A percentile compares a stretch with the other conserved stretches of the same genome.
phyloP scores from a whole-genome alignment of 2,797 vertebrate genomes.

The Eutrigla gurnardus region DNA sequence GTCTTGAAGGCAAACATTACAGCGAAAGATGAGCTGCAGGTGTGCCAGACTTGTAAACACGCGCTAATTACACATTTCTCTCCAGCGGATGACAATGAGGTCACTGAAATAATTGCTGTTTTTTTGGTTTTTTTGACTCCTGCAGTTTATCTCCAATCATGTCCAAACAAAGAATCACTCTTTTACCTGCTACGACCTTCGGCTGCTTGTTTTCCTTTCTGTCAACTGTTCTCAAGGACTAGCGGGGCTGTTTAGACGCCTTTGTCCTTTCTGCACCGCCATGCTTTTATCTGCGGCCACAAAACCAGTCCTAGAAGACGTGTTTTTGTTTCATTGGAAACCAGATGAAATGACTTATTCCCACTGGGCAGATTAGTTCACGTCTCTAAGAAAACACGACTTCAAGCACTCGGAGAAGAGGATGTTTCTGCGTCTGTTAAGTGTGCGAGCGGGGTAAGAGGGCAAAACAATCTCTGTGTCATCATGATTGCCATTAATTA shows the following conservation, averaged over 20 bases:
- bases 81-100: constrained; percentile 96
- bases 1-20: constrained; percentile 96
- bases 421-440: constrained; percentile 28
- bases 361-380: neutral
- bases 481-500: constrained; percentile 74
- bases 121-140: constrained; percentile 62
- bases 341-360: neutral
- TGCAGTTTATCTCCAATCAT: constrained; percentile 28
- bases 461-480: constrained; percentile 62
- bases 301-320: neutral
- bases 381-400: neutral
- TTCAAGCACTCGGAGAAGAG: neutral
- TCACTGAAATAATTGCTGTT: constrained; percentile 96
- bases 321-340: neutral
- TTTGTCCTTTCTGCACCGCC: neutral
- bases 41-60: constrained; percentile 93
- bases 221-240: neutral
- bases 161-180: neutral
- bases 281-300: neutral
- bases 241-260: neutral
- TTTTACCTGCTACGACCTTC: constrained; percentile 9
- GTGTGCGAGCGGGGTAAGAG: constrained; percentile 40
- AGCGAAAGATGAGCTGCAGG: constrained; percentile 96
- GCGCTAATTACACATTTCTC: constrained; percentile 97
- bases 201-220: neutral